Evolutionary conservation across 1,140 invertebrate genomes (phyloP).

Genomic region (Chrysomallon squamiferum): DNA sequence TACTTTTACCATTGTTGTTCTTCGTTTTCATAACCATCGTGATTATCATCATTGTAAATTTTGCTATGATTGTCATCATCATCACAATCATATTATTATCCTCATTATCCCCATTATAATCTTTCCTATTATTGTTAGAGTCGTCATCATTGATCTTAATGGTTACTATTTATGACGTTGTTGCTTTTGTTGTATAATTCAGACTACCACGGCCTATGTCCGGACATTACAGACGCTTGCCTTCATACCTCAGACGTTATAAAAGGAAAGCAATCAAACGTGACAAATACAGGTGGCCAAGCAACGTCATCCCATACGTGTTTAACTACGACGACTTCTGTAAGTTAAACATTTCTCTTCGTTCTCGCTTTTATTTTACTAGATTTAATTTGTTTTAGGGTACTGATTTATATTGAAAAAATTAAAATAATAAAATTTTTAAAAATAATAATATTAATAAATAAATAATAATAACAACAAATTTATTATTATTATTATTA

Average conservation of each 20-base stretch:
- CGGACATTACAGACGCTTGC: not conserved
- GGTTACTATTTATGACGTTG: too few species aligned
- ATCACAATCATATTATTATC: too few species aligned
- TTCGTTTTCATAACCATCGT: too few species aligned
- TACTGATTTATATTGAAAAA: not conserved
- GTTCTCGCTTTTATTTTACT: not conserved
- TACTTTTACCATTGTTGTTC: too few species aligned
- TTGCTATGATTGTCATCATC: too few species aligned
- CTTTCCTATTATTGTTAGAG: too few species aligned
- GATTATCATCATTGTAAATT: too few species aligned
- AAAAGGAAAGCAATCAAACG: slow-evolving; percentile 3
- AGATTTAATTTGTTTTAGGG: not conserved
- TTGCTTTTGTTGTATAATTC: too few species aligned
- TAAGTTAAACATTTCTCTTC: not conserved
- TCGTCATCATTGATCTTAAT: too few species aligned
- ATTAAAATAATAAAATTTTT: not conserved
- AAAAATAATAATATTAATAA: not conserved
- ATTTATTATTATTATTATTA: too few species aligned
- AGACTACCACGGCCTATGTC: too few species aligned
- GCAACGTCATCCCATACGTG: not conserved
- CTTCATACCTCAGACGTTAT: not conserved
- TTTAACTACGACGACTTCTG: slow-evolving; percentile 1
- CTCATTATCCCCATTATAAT: too few species aligned
- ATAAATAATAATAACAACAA: not conserved
- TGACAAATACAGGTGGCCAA: not conserved